Evolutionary conservation across 2,113 vertebrate genomes (phyloP), one percentile per base, ranked within the genome.

Genomic region (Myrmecobius fasciatus): DNA sequence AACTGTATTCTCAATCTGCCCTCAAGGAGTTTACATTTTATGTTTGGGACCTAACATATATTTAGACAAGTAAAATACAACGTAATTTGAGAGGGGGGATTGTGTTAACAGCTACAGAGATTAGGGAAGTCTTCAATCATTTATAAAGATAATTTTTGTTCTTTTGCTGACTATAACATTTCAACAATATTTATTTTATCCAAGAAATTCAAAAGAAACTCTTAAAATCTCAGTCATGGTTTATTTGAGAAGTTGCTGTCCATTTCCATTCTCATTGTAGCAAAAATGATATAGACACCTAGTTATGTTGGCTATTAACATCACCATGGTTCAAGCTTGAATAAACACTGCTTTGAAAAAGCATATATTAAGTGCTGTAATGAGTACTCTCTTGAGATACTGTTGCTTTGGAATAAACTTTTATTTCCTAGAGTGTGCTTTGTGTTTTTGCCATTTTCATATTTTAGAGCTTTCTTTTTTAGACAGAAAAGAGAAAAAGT

Each of bases 381-480:
- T 94, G 91, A 97, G 93, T 98, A 92, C 92, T 96, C 28, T 95
- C 94, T 60, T 94, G 92, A 96, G 96, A 91, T 95, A 93, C 26
- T 97, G 49, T 96, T 96, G 60, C 93, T 95, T 98, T 98, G 97
- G 47, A 53, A 93, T 56, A 95, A 94, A 52, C 89, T 60, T 92
- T 89, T 95, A 95, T 95, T 60, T 91, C 28, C 53, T 97, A 95
- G 48, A 49, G 51, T 96, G 25, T 91, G 48, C 4, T 95, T 97
- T 97, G 94, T 95, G 67, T 95, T 98, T 96, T 97, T 98, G 89
- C 93, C 95, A 17, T 92, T 53, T 97, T 90, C 92, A 92, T 98
- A 89, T 43, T 22, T 92, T 91, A 25, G 12, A 26, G 54, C 8
- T 91, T 90, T 94, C 89, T 97, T 97, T 97, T 94, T 24, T 54